phyloP scores from a whole-genome alignment of 2,888 invertebrate genomes.

The Abrostola tripartita region DNA sequence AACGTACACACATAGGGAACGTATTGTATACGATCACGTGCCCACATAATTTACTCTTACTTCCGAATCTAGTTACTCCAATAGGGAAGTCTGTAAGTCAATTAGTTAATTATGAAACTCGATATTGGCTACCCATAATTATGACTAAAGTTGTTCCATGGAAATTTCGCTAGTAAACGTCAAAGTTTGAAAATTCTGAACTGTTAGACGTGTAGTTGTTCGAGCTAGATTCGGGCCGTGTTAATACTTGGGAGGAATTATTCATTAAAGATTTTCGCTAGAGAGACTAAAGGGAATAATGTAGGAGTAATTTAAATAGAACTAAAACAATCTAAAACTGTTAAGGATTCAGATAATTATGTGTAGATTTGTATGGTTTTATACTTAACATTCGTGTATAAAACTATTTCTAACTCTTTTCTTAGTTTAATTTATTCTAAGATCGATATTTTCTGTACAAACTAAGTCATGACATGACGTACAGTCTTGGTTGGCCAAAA shows the following conservation, averaged over 20 bases:
- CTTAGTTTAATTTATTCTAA: too few species aligned
- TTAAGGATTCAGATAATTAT: conserved; percentile 6
- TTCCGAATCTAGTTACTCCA: conserved; percentile 20
- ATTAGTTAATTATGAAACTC: conserved; percentile 53
- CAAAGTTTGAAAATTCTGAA: conserved; percentile 45
- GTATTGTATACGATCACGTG: background rate
- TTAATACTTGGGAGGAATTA: conserved; percentile 32
- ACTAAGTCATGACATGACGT: too few species aligned
- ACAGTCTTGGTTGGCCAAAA: too few species aligned
- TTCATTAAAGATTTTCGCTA: conserved; percentile 39
- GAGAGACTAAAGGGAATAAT: conserved; percentile 27
- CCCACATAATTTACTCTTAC: conserved; percentile 9
- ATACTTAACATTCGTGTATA: background rate
- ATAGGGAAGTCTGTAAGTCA: conserved; percentile 37
- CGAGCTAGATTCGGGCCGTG: conserved; percentile 19
- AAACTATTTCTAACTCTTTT: too few species aligned
- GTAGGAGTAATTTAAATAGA: conserved; percentile 35
- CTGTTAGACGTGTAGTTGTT: conserved; percentile 35
- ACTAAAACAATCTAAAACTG: conserved; percentile 23
- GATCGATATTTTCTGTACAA: too few species aligned
- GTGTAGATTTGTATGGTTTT: background rate
- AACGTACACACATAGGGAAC: background rate
- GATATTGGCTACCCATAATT: conserved; percentile 42
- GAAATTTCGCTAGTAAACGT: conserved; percentile 48
- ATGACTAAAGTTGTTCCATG: conserved; percentile 43